These are phyloP conservation scores for Hystrix cristata DNA, from an alignment of 2,113 vertebrate species.

Conservation along the genomic window DNA sequence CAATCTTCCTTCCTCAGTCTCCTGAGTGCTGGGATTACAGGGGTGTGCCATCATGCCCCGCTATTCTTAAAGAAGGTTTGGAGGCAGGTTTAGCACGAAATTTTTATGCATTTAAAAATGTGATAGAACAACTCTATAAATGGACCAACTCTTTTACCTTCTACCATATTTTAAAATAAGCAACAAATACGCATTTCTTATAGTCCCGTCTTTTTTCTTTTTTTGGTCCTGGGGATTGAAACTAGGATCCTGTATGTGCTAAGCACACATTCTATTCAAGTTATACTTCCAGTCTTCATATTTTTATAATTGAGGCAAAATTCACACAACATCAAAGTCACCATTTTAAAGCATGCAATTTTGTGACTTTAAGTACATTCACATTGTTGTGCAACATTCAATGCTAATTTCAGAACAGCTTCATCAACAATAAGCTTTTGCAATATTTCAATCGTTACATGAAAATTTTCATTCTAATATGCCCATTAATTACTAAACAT, in stretches of 20 bases:
- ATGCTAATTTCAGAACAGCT: not conserved
- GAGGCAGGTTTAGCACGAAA: not conserved
- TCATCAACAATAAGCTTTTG: not conserved
- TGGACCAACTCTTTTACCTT: not conserved
- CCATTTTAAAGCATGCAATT: not conserved
- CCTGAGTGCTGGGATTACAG: not conserved
- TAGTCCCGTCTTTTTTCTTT: not conserved
- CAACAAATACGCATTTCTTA: not conserved
- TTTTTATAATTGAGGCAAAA: conserved; percentile 22
- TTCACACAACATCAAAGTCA: not conserved
- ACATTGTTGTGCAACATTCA: not conserved
- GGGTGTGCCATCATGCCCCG: not conserved
- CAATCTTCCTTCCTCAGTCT: not conserved
- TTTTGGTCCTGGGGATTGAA: not conserved
- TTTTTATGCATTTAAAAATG: conserved; percentile 7
- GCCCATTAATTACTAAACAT: conserved; percentile 29
- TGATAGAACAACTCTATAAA: not conserved
- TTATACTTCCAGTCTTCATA: not conserved
- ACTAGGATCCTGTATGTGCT: not conserved
- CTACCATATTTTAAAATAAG: conserved; percentile 30
- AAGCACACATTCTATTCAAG: not conserved
- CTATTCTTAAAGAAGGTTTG: not conserved
- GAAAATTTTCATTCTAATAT: conserved; percentile 20
- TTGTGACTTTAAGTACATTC: not conserved
- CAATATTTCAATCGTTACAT: not conserved